Evolutionary conservation across 2,888 invertebrate genomes (phyloP).

Genomic region (Sympetrum striolatum): DNA sequence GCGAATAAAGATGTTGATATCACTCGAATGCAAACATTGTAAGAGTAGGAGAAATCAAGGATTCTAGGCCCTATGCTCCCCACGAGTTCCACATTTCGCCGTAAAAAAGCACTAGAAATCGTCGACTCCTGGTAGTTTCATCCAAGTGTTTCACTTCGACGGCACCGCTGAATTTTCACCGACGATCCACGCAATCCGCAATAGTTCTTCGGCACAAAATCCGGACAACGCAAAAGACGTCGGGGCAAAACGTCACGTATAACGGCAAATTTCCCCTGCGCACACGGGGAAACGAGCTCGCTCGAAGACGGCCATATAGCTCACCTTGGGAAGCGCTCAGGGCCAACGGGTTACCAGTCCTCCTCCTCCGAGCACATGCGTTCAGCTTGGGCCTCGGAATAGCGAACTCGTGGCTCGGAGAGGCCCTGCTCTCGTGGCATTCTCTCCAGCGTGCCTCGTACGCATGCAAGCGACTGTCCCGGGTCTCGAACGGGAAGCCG

Average conservation of each 20-base stretch:
- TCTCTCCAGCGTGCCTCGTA: slow-evolving; percentile 45
- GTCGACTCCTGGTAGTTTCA: too few species aligned
- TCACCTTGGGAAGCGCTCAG: slow-evolving; percentile 54
- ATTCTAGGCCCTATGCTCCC: too few species aligned
- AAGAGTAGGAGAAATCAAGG: too few species aligned
- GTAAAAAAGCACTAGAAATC: too few species aligned
- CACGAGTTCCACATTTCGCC: too few species aligned
- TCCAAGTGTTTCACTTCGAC: too few species aligned
- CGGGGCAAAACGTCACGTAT: neutral
- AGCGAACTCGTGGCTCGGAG: slow-evolving; percentile 56
- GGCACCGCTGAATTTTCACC: too few species aligned
- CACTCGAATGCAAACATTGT: too few species aligned
- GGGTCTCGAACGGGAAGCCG: slow-evolving; percentile 2
- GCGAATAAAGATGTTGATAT: too few species aligned
- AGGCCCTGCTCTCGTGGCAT: slow-evolving; percentile 63
- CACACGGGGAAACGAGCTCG: neutral
- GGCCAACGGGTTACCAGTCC: slow-evolving; percentile 73
- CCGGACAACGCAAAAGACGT: neutral
- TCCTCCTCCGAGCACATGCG: slow-evolving; percentile 81
- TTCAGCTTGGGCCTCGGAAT: slow-evolving; percentile 87
- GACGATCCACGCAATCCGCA: too few species aligned
- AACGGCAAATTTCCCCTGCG: neutral
- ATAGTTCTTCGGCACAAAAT: too few species aligned
- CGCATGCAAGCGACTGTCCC: slow-evolving; percentile 18
- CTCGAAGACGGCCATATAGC: neutral